Conservation (phyloP, 2,113 vertebrate species). For the Orthonyx spaldingii region DNA sequence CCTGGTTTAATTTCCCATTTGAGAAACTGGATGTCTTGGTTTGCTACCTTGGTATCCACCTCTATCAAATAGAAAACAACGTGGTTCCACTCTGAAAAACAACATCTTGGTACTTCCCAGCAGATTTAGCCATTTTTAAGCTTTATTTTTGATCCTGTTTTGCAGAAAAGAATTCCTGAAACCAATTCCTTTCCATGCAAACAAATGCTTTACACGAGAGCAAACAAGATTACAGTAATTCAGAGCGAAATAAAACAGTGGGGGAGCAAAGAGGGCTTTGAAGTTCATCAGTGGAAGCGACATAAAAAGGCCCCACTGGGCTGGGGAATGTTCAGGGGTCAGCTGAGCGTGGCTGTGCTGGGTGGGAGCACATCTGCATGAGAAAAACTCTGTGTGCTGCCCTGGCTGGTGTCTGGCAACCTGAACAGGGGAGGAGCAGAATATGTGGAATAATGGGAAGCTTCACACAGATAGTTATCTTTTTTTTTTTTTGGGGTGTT, state of each 20-base stretch:
- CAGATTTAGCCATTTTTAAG: neutral
- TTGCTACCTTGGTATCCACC: neutral
- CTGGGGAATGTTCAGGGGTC: neutral
- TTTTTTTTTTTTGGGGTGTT: too few species aligned
- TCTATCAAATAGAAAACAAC: accelerated
- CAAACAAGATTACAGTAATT: constrained; percentile 40
- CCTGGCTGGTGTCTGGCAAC: neutral
- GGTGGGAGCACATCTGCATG: neutral
- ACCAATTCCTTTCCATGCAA: neutral
- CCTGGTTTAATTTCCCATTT: neutral
- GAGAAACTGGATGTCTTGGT: neutral
- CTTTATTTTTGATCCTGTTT: neutral
- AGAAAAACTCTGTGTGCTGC: neutral
- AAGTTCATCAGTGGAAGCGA: constrained; percentile 43
- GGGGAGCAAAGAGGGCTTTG: constrained; percentile 40
- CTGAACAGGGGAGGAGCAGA: neutral
- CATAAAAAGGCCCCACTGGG: constrained; percentile 49
- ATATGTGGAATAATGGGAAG: neutral
- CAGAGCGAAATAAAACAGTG: constrained; percentile 33
- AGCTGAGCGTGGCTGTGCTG: neutral
- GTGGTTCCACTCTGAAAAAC: neutral
- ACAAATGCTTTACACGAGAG: neutral
- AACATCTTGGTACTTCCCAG: neutral
- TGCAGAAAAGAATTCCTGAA: neutral
- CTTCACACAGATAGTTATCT: neutral